Evolutionary conservation across 1,140 invertebrate genomes (phyloP).

Genomic region (Bilobella aurantiaca): DNA sequence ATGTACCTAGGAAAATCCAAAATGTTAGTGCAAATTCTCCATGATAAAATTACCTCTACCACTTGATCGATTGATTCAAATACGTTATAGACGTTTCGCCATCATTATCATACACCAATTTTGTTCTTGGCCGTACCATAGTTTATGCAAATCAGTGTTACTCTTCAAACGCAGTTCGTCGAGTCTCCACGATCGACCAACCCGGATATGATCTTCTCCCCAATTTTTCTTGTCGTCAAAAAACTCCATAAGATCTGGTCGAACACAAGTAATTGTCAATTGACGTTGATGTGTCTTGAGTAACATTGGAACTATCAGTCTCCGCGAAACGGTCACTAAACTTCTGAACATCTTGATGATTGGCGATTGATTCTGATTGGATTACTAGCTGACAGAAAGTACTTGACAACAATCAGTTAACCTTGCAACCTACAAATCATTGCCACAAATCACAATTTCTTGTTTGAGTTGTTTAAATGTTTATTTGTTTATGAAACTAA

Average conservation of each 20-base stretch:
- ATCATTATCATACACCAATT: too few relatives aligned
- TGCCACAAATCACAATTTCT: not conserved
- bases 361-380: too few relatives aligned
- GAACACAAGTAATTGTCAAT: not conserved
- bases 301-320: not conserved
- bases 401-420: not conserved
- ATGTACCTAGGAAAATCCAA: conserved; percentile 56
- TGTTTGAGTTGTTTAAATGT: not conserved
- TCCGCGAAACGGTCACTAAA: not conserved
- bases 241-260: conserved; percentile 63
- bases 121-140: conserved; percentile 71
- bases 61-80: too few relatives aligned
- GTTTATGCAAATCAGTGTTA: conserved; percentile 90
- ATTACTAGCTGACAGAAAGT: not conserved
- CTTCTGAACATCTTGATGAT: not conserved
- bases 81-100: too few relatives aligned
- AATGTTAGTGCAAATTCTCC: not conserved
- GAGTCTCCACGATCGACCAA: conserved; percentile 75
- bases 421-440: not conserved
- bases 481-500: not conserved
- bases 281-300: not conserved
- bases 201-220: conserved; percentile 62
- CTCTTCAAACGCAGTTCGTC: conserved; percentile 92
- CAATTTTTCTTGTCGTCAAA: conserved; percentile 85
- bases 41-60: not conserved